phyloP scores from a whole-genome alignment of 2,888 invertebrate genomes.

The Polyommatus iphigenia region DNA sequence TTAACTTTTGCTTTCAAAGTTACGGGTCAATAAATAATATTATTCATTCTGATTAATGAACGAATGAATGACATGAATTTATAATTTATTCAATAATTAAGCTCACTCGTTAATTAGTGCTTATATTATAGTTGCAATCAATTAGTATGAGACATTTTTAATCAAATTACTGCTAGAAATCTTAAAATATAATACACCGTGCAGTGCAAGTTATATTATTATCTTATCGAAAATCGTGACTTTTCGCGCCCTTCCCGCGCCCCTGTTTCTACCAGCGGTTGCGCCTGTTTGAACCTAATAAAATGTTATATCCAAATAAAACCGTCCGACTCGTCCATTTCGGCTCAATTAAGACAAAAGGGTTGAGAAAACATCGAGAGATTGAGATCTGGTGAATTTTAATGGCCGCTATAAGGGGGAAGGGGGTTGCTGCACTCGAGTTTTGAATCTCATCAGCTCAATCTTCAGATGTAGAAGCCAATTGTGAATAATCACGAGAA shows the following conservation, averaged over 20 bases:
- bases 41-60: no score
- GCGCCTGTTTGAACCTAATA: conserved; percentile 1
- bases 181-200: no score
- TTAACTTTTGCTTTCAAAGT: background rate
- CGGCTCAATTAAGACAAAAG: conserved; percentile 15
- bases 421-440: conserved; percentile 23
- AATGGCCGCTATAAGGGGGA: background rate
- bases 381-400: conserved; percentile 28
- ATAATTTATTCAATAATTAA: no score
- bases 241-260: background rate
- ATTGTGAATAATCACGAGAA: background rate
- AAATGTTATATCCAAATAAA: conserved; percentile 19
- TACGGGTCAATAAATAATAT: no score
- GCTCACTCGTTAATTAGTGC: no score
- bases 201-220: background rate
- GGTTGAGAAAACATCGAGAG: conserved; percentile 17
- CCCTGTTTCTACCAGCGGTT: no score
- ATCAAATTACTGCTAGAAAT: no score
- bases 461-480: conserved; percentile 25
- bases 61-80: no score
- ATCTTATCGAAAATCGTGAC: background rate
- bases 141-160: no score
- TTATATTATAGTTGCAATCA: background rate
- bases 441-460: conserved; percentile 32
- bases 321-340: conserved; percentile 10